Percentiles rank a stretch among this genome's conserved stretches.
These are phyloP conservation scores for Pluvialis apricaria DNA, from an alignment of 2,113 vertebrate genomes.

Conservation along the genomic window DNA sequence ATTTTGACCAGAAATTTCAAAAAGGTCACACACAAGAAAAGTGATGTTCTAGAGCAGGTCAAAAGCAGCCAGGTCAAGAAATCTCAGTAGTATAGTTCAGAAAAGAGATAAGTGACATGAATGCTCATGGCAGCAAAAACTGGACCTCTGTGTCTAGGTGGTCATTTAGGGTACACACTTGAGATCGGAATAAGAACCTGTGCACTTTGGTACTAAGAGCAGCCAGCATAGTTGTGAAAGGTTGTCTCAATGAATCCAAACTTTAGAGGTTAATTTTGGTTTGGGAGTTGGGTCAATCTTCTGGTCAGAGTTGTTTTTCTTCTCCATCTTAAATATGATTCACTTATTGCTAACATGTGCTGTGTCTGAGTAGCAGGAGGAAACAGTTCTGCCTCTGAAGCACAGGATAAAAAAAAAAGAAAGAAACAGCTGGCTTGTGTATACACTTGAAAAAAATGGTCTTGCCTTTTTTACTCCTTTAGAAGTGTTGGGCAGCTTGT, in stretches of 20 bases:
- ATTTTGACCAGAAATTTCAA: neutral
- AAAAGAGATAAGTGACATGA: neutral
- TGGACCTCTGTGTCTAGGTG: neutral
- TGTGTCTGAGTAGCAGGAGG: constrained; percentile 45
- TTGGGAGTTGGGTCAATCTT: constrained; percentile 3
- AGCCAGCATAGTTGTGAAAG: neutral
- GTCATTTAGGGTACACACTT: neutral
- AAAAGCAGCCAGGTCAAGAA: neutral
- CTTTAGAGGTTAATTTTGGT: constrained; percentile 22
- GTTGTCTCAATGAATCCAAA: neutral
- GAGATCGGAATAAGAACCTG: neutral
- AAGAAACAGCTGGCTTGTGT: constrained; percentile 49
- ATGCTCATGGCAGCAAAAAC: neutral
- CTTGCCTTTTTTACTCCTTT: constrained; percentile 22
- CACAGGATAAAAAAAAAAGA: constrained; percentile 24
- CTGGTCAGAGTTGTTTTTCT: constrained; percentile 41
- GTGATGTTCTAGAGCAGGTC: neutral
- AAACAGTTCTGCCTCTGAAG: constrained; percentile 48
- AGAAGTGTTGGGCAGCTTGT: constrained; percentile 62
- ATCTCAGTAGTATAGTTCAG: neutral
- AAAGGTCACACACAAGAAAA: neutral
- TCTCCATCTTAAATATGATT: constrained; percentile 47
- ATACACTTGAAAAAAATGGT: constrained; percentile 9
- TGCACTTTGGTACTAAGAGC: neutral
- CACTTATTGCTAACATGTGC: constrained; percentile 59